A percentile compares a stretch with the other conserved stretches of the same genome.
These are phyloP conservation scores for Centropristis striata DNA, from an alignment of 2,113 vertebrate species.

Conservation along the genomic window DNA sequence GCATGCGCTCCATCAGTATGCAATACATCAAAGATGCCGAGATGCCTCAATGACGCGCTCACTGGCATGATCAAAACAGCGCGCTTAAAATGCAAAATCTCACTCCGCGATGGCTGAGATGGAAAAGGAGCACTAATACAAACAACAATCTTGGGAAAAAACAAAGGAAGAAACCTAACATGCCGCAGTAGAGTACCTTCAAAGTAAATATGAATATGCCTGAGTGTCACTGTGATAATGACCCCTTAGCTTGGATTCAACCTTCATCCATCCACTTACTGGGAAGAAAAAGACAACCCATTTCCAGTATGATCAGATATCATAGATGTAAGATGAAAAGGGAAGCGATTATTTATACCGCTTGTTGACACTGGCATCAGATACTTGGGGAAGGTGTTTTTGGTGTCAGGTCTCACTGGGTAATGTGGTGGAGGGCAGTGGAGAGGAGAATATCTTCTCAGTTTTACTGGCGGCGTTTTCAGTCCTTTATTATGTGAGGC, in stretches of 20 bases:
- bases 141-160: conserved; percentile 55
- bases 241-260: conserved; percentile 43
- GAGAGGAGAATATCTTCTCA: conserved; percentile 16
- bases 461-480: conserved; percentile 43
- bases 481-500: conserved; percentile 65
- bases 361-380: conserved; percentile 63
- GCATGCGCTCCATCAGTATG: conserved; percentile 64
- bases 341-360: conserved; percentile 64
- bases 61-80: conserved; percentile 80
- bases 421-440: conserved; percentile 20
- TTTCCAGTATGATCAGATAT: conserved; percentile 37
- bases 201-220: conserved; percentile 55
- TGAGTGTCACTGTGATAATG: conserved; percentile 38
- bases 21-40: conserved; percentile 79
- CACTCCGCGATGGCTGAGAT: conserved; percentile 29
- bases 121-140: conserved; percentile 52
- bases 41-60: conserved; percentile 66
- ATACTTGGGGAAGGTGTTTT: conserved; percentile 42
- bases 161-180: conserved; percentile 33
- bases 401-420: conserved; percentile 50
- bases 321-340: conserved; percentile 41
- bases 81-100: conserved; percentile 68
- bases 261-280: conserved; percentile 33
- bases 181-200: conserved; percentile 11
- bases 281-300: conserved; percentile 18